Percentiles rank a stretch among this genome's conserved stretches.
phyloP scores from a whole-genome alignment of 2,888 invertebrate species.

The Trichopria drosophilae region DNA sequence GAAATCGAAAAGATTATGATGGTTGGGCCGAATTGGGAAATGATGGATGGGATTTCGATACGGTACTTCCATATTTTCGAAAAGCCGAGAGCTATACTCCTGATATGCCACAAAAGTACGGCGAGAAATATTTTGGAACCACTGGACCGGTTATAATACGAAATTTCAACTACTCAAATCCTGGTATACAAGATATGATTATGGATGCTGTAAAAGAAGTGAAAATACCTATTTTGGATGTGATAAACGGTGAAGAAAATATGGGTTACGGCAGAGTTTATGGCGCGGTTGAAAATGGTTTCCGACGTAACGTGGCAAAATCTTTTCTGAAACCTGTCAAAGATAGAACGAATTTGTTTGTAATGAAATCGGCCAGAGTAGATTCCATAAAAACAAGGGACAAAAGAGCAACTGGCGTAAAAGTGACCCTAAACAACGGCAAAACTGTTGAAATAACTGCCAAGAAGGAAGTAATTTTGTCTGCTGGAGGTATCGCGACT shows the following conservation, averaged over 20 bases:
- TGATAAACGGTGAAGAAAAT: conserved; percentile 79
- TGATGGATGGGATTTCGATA: conserved; percentile 64
- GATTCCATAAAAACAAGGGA: conserved; percentile 68
- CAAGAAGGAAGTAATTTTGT: conserved; percentile 67
- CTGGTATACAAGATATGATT: conserved; percentile 56
- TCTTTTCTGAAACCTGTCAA: conserved; percentile 81
- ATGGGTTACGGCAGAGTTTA: conserved; percentile 83
- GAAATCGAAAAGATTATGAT: conserved; percentile 68
- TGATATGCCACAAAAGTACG: conserved; percentile 48
- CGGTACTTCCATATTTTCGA: conserved; percentile 53
- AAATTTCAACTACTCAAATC: conserved; percentile 48
- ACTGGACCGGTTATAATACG: conserved; percentile 61
- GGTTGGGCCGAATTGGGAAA: conserved; percentile 67
- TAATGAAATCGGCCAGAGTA: conserved; percentile 78
- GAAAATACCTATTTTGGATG: conserved; percentile 59
- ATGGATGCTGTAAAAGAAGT: conserved; percentile 59
- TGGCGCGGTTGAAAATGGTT: conserved; percentile 74
- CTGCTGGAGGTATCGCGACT: conserved; percentile 68
- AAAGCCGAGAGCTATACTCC: conserved; percentile 43
- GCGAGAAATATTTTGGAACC: conserved; percentile 53
- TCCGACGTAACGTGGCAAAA: conserved; percentile 84
- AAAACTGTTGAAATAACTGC: conserved; percentile 52
- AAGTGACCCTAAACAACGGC: conserved; percentile 53
- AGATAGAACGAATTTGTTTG: conserved; percentile 75
- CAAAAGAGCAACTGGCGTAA: conserved; percentile 58